A percentile compares a stretch with the other conserved stretches of the same genome.
phyloP scores from a whole-genome alignment of 2,113 vertebrate genomes.

The Crotalus tigris region DNA sequence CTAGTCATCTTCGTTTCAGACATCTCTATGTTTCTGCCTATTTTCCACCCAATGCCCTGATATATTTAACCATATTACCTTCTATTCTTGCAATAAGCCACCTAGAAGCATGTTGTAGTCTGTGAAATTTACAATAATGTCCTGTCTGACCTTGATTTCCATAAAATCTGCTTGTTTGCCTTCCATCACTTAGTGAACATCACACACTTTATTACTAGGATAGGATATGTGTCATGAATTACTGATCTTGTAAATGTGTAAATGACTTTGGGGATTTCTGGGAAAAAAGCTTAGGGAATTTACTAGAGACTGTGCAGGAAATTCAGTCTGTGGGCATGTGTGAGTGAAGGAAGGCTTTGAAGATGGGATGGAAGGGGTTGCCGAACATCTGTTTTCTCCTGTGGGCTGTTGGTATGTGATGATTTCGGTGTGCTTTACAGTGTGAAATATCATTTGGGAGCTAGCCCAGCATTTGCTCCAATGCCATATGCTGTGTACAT shows the following conservation, averaged over 20 bases:
- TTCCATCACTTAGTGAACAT: conserved; percentile 11
- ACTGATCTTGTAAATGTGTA: conserved; percentile 24
- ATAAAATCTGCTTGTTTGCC: conserved; percentile 24
- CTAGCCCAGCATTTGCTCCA: too few relatives aligned
- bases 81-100: background rate
- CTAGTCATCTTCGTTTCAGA: background rate
- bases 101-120: background rate
- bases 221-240: conserved; percentile 17
- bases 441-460: background rate
- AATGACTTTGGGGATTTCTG: conserved; percentile 24
- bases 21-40: background rate
- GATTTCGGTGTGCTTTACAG: background rate
- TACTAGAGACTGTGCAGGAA: background rate
- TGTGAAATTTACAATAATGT: conserved; percentile 2
- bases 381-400: background rate
- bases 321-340: background rate
- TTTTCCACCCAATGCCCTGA: background rate
- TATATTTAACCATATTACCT: background rate
- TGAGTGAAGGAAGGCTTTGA: background rate
- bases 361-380: background rate
- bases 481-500: too few relatives aligned
- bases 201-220: conserved; percentile 16
- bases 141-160: conserved; percentile 9
- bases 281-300: background rate
- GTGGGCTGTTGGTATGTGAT: background rate